Base-by-base conservation (phyloP, 2,797 vertebrate genomes). In the Urosaurus nigricauda region DNA sequence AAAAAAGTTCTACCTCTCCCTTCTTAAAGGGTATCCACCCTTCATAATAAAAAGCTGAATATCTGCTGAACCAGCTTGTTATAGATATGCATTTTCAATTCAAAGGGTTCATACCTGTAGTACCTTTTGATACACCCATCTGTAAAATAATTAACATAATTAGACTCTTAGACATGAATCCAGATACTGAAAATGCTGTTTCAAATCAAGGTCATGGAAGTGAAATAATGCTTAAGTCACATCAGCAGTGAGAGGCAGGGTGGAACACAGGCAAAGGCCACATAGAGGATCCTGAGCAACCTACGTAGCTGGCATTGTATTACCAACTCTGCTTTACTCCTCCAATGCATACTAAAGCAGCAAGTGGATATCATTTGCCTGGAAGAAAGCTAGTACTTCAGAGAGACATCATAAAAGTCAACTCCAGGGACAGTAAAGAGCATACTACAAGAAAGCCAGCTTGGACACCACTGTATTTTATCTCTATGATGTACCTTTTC, bases 11-110 rank as follows among this genome's bases (percentile, higher is more conserved):
- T 13, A 74, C 4, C 35, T 24, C n/a, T 51, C 21, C 43, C 68
- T 74, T 81, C 78, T 26, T 79, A 16, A 3, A 26, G n/a, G 35
- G 17, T 56, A 85, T 21, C 32, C 77, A 63, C 56, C 68, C 78
- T 80, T 60, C 16, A 79, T 56, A 60, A 84, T 88, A 71, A 58
- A 79, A 26, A 86, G 68, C 47, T 84, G 58, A 82, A 83, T 35
- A 80, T 47, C 73, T 74, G 43, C 79, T 85, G 47, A 79, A 70
- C 14, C 60, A 58, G n/a, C 65, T 79, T 85, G 29, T 79, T 73
- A 32, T 43, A 21, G 32, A 32, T 73, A 29, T 17, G 26, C n/a
- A 16, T 63, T n/a, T 79, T 79, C 35, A 79, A 26, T 47, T 79
- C 32, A 56, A 24, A 73, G 12, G 14, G 35, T 87, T 87, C 37